phyloP scores from a whole-genome alignment of 2,113 vertebrate genomes.

The Opisthocomus hoazin region DNA sequence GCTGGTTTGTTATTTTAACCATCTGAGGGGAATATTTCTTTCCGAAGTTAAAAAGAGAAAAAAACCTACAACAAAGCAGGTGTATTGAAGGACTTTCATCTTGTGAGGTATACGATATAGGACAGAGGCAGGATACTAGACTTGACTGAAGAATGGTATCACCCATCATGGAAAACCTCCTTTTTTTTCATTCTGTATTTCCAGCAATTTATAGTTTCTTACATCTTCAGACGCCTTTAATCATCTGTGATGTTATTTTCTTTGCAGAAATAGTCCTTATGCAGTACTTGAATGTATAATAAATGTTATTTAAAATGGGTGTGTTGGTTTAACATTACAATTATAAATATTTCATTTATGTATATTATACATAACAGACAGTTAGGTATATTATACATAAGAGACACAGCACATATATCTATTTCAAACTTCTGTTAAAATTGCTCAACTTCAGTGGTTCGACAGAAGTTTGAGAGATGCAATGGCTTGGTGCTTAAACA shows the following conservation, averaged over 20 bases:
- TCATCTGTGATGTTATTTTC: neutral
- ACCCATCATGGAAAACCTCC: fast-evolving
- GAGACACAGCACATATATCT: neutral
- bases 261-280: neutral
- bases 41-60: neutral
- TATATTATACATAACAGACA: neutral
- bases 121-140: neutral
- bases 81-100: neutral
- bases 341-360: neutral
- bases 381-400: neutral
- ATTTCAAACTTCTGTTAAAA: neutral
- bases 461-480: neutral
- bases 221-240: neutral
- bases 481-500: neutral
- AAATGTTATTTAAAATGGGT: neutral
- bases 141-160: neutral
- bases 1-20: neutral
- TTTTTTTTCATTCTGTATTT: neutral
- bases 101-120: neutral
- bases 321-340: neutral
- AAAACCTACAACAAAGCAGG: neutral
- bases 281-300: neutral
- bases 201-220: neutral
- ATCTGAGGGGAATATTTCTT: neutral
- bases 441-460: neutral